Percentiles rank a stretch among this genome's conserved stretches.
Conservation (phyloP, 2,888 invertebrate species). For the Salticus scenicus region DNA sequence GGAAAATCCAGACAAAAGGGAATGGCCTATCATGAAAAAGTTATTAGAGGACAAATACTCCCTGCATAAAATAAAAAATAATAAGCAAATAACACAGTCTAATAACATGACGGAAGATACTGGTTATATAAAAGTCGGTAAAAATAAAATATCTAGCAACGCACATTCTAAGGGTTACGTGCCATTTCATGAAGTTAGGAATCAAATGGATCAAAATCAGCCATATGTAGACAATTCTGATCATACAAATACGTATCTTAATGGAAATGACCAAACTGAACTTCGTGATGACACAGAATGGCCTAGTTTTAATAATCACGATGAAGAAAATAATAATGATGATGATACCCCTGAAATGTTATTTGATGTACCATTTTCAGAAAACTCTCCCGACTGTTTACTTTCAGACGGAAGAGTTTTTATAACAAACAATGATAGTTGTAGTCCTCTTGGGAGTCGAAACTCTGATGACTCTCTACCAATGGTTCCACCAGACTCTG, state of each 20-base stretch:
- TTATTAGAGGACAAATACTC: background rate
- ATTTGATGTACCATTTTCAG: background rate
- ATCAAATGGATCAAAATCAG: background rate
- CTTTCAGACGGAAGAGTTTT: too few relatives aligned
- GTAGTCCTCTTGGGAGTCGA: too few relatives aligned
- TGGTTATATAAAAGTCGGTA: conserved; percentile 12
- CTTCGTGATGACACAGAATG: background rate
- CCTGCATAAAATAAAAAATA: background rate
- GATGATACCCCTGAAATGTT: background rate
- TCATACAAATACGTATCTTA: background rate
- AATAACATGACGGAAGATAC: background rate
- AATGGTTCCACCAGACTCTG: too few relatives aligned
- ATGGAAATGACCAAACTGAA: background rate
- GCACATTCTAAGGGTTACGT: conserved; percentile 41
- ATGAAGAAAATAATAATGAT: too few relatives aligned
- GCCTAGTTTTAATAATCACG: background rate
- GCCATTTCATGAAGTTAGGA: conserved; percentile 37
- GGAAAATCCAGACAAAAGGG: background rate
- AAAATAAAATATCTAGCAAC: background rate
- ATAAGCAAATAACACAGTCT: background rate
- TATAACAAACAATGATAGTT: background rate
- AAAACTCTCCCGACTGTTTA: background rate
- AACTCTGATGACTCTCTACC: background rate
- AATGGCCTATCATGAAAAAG: background rate
- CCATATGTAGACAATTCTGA: too few relatives aligned